These are phyloP conservation scores for Amiota communis DNA, from an alignment of 2,888 invertebrate species.

Conservation along the genomic window DNA sequence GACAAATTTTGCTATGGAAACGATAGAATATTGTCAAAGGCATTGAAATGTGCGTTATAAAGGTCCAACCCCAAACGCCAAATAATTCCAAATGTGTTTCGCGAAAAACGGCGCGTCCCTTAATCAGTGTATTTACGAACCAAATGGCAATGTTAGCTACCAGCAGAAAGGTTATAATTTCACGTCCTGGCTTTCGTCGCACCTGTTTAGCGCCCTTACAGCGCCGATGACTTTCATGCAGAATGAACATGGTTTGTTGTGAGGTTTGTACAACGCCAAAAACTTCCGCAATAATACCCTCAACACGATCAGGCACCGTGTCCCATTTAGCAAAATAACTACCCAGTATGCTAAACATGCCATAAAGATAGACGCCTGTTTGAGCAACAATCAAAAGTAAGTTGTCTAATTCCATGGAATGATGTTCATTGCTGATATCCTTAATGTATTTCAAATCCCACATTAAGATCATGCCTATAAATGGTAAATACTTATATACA, in stretches of 20 bases:
- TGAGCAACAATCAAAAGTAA: conserved; percentile 89
- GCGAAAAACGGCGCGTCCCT: conserved; percentile 87
- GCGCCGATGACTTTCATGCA: conserved; percentile 83
- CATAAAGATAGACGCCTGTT: conserved; percentile 90
- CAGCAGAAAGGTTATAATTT: conserved; percentile 87
- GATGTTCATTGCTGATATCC: conserved; percentile 75
- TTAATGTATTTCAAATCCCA: conserved; percentile 78
- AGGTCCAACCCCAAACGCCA: conserved; percentile 92
- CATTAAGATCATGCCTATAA: conserved; percentile 77
- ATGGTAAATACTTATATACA: background rate
- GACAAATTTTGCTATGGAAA: conserved; percentile 92
- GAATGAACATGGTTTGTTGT: conserved; percentile 84
- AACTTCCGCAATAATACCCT: conserved; percentile 82
- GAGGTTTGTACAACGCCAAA: conserved; percentile 85
- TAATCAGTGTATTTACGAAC: conserved; percentile 89
- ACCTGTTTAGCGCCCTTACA: conserved; percentile 82
- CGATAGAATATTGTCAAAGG: conserved; percentile 92
- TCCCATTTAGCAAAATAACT: conserved; percentile 72
- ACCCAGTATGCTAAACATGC: conserved; percentile 88
- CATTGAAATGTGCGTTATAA: conserved; percentile 91
- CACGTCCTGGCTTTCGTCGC: conserved; percentile 85
- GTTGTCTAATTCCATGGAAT: conserved; percentile 78
- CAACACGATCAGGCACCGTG: conserved; percentile 74
- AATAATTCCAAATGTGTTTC: conserved; percentile 88
- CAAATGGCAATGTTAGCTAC: conserved; percentile 89